Evolutionary conservation across 2,888 invertebrate genomes (phyloP).

Genomic region (Lamellibrachia columna): DNA sequence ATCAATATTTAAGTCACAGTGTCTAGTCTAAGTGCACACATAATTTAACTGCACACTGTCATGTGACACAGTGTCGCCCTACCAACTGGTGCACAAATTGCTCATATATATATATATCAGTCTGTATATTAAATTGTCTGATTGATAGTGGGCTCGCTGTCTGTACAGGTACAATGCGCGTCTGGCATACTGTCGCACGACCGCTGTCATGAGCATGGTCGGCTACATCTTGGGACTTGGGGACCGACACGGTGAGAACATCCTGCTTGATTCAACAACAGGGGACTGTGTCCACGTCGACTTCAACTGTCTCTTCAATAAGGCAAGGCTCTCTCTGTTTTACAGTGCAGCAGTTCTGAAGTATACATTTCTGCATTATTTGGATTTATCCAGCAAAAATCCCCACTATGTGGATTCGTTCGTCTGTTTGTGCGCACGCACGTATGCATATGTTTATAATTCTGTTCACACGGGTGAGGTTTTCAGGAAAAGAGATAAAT

Average conservation of each 20-base stretch:
- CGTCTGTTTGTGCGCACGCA: neutral
- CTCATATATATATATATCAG: too few relatives aligned
- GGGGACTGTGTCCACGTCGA: slow-evolving; percentile 98
- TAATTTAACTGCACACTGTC: too few relatives aligned
- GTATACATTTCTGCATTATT: neutral
- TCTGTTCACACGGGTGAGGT: neutral
- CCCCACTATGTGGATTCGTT: neutral
- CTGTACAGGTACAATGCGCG: slow-evolving; percentile 85
- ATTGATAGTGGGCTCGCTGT: neutral
- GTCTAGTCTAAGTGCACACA: neutral
- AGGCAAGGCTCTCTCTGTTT: slow-evolving; percentile 67
- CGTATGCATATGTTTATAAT: neutral
- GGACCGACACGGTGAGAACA: slow-evolving; percentile 87
- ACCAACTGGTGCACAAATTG: too few relatives aligned
- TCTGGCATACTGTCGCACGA: slow-evolving; percentile 87
- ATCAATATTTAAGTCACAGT: neutral
- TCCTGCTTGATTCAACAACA: slow-evolving; percentile 88
- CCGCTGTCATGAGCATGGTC: slow-evolving; percentile 90
- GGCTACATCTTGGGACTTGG: slow-evolving; percentile 68
- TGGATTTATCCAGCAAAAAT: neutral
- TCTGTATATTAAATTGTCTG: neutral
- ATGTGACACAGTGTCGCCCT: neutral
- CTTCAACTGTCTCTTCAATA: slow-evolving; percentile 97
- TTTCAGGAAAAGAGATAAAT: neutral
- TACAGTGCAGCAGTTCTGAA: neutral